phyloP scores from a whole-genome alignment of 2,113 vertebrate genomes.

The Apistogramma diplotaenia region DNA sequence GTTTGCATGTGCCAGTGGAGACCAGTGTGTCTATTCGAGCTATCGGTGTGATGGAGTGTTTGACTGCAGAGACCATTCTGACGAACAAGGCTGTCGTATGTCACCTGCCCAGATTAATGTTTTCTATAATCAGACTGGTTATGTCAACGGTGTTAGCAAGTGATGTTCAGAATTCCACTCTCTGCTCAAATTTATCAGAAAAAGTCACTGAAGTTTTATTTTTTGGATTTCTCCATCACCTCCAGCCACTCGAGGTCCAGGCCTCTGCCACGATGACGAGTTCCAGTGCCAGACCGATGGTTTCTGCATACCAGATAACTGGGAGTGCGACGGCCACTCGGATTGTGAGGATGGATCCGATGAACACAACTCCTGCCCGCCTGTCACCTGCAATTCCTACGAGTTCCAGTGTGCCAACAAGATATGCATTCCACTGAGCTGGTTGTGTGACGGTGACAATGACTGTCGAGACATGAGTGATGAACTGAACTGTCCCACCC shows the following conservation, averaged over 20 bases:
- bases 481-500: constrained; percentile 70
- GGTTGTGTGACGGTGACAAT: constrained; percentile 72
- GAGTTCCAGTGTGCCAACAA: constrained; percentile 69
- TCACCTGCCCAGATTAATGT: neutral
- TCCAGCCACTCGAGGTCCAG: constrained; percentile 66
- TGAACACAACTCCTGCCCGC: constrained; percentile 61
- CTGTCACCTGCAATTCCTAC: constrained; percentile 55
- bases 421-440: constrained; percentile 55
- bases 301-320: constrained; percentile 63
- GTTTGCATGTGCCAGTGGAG: constrained; percentile 73
- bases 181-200: neutral
- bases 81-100: constrained; percentile 73
- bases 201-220: neutral
- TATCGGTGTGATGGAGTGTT: constrained; percentile 73
- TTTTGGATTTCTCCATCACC: neutral
- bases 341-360: constrained; percentile 72
- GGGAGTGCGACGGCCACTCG: constrained; percentile 71
- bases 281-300: constrained; percentile 77
- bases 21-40: constrained; percentile 59
- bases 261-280: constrained; percentile 71
- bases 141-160: neutral
- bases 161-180: neutral
- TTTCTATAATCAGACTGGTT: neutral
- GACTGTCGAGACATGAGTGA: constrained; percentile 75
- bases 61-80: constrained; percentile 75